These are phyloP conservation scores for Aramus guarauna DNA, from an alignment of 2,113 vertebrate genomes.

Conservation along the genomic window DNA sequence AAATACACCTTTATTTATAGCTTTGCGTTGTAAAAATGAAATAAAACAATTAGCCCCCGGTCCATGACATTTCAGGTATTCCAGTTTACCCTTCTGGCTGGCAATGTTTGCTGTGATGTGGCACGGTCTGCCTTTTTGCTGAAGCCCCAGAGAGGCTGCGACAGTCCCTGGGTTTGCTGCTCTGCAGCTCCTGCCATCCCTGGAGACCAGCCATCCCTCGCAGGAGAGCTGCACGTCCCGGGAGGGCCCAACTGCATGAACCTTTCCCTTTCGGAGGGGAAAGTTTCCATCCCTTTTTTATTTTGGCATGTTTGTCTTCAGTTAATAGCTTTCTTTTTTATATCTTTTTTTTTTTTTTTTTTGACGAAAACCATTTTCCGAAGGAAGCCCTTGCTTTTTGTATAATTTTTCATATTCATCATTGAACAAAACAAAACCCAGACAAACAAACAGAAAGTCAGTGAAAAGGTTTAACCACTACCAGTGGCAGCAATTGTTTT, in stretches of 20 bases:
- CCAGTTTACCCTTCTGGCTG: not conserved
- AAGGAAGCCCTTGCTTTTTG: accelerated
- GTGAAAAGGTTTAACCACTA: not conserved
- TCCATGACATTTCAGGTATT: not conserved
- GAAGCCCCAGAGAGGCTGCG: not conserved
- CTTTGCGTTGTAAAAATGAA: not conserved
- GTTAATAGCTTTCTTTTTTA: not conserved
- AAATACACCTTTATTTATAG: not conserved
- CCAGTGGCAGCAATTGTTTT: not conserved
- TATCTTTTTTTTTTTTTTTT: not conserved
- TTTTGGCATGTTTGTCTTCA: not conserved
- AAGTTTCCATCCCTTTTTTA: not conserved
- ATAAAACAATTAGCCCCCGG: accelerated
- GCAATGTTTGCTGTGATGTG: not conserved
- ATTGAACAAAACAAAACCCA: not conserved
- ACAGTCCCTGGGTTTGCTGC: not conserved
- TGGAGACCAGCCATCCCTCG: not conserved
- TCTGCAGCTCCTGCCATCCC: not conserved
- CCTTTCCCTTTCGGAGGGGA: not conserved
- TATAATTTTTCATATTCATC: not conserved
- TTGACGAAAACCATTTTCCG: not conserved
- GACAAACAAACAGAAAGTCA: not conserved
- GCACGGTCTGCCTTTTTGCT: accelerated
- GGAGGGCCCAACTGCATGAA: not conserved
- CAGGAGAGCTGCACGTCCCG: accelerated